Evolutionary conservation across 2,888 invertebrate genomes (phyloP).

Genomic region (Eumerus sabulonum): DNA sequence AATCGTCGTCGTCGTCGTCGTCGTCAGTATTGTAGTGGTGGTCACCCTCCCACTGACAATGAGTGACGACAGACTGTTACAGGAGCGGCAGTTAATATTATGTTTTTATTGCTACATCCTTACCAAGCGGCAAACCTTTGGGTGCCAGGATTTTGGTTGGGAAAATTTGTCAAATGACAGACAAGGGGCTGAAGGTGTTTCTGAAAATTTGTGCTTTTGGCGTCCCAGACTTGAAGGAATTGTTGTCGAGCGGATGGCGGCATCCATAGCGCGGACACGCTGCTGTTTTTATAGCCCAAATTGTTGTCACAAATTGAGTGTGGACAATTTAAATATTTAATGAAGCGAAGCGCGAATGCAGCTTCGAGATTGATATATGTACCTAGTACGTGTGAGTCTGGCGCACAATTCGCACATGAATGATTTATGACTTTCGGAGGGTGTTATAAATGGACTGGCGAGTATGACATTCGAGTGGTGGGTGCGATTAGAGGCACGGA

Average conservation of each 20-base stretch:
- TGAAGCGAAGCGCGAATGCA: slow-evolving; percentile 41
- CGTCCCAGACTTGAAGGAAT: slow-evolving; percentile 17
- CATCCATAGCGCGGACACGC: slow-evolving; percentile 31
- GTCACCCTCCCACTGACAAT: slow-evolving; percentile 14
- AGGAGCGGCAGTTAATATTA: slow-evolving; percentile 50
- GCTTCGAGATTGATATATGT: slow-evolving; percentile 28
- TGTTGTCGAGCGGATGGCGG: slow-evolving; percentile 35
- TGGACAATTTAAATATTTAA: slow-evolving; percentile 65
- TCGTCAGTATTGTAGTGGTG: slow-evolving; percentile 9
- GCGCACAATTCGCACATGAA: slow-evolving; percentile 1
- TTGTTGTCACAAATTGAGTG: slow-evolving; percentile 55
- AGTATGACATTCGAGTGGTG: no score
- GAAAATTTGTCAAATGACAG: slow-evolving; percentile 38
- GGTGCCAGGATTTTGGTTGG: neutral
- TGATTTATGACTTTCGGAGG: slow-evolving; percentile 4
- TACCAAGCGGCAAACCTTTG: slow-evolving; percentile 9
- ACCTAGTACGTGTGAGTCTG: no score
- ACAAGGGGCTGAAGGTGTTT: neutral
- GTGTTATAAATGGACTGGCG: no score
- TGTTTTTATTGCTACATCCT: slow-evolving; percentile 55
- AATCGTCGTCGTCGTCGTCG: no score
- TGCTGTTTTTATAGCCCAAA: slow-evolving; percentile 57
- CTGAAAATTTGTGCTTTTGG: slow-evolving; percentile 2
- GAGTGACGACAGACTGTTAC: slow-evolving; percentile 2
- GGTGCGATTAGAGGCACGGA: no score